phyloP scores from a whole-genome alignment of 2,797 vertebrate genomes.

The Silurus aristotelis region DNA sequence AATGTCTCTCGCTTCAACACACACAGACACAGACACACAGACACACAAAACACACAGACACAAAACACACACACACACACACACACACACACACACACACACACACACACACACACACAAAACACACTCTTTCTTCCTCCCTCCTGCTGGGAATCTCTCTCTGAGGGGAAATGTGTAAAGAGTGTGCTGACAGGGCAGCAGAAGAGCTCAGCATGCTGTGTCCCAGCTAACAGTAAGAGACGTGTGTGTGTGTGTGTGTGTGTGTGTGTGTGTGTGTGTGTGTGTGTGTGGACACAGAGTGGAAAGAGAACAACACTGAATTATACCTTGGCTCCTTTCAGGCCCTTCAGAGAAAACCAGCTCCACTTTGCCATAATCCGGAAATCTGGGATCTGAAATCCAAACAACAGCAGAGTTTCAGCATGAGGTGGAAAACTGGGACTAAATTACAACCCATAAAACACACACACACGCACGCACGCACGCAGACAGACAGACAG shows the following conservation, averaged over 20 bases:
- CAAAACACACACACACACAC: constrained; percentile 4
- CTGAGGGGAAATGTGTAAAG: constrained; percentile 59
- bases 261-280: constrained; percentile 11
- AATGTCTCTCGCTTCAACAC: constrained; percentile 29
- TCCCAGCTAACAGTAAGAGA: neutral
- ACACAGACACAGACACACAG: constrained; percentile 8
- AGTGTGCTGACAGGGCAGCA: constrained; percentile 46
- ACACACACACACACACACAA: constrained; percentile 14
- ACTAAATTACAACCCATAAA: neutral
- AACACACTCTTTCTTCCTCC: constrained; percentile 8
- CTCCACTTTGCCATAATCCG: constrained; percentile 89
- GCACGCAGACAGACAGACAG: neutral
- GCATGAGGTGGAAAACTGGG: neutral
- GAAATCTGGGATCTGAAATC: constrained; percentile 87
- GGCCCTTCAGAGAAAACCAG: constrained; percentile 89
- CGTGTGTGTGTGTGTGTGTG: constrained; percentile 35
- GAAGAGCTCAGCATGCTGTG: constrained; percentile 42
- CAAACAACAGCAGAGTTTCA: constrained; percentile 35
- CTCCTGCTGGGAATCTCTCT: constrained; percentile 24
- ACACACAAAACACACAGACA: neutral
- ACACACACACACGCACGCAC: neutral
- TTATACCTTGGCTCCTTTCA: constrained; percentile 85
- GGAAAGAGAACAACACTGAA: neutral
- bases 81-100: constrained; percentile 2
- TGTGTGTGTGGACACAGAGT: neutral